Conservation (phyloP, 2,113 vertebrate species). For the Gnathonemus echidnorhynchus region DNA sequence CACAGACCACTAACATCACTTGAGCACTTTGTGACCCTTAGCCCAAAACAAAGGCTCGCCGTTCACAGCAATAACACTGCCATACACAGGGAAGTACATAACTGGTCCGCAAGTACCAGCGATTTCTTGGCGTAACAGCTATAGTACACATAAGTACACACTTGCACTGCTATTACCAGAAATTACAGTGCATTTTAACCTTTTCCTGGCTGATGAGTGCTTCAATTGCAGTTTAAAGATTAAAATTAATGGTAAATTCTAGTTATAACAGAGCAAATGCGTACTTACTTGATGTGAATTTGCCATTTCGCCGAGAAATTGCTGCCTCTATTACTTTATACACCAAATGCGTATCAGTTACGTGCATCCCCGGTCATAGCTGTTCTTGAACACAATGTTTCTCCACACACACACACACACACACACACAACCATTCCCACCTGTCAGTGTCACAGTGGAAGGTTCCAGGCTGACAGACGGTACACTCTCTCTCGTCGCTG, state of each 20-base stretch:
- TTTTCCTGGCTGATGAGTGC: neutral
- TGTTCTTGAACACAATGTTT: neutral
- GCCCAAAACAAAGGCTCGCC: conserved; percentile 43
- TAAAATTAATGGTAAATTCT: neutral
- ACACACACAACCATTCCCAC: conserved; percentile 30
- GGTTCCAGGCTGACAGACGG: conserved; percentile 74
- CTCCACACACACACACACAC: neutral
- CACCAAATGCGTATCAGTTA: neutral
- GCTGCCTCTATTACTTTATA: neutral
- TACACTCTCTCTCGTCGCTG: conserved; percentile 75
- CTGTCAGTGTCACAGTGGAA: conserved; percentile 79
- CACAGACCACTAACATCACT: neutral
- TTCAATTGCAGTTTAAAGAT: neutral
- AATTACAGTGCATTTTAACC: neutral
- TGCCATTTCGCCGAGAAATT: neutral
- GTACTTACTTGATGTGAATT: neutral
- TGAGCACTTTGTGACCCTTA: conserved; percentile 15
- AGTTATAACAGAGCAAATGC: neutral
- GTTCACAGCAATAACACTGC: neutral
- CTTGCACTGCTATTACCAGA: too few relatives aligned
- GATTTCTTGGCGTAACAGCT: neutral
- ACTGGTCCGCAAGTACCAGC: neutral
- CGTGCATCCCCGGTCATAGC: neutral
- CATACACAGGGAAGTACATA: neutral
- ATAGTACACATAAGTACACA: neutral